phyloP scores from a whole-genome alignment of 53 echinoderm and acorn worm genomes.

The Hippasteria phrygiana region DNA sequence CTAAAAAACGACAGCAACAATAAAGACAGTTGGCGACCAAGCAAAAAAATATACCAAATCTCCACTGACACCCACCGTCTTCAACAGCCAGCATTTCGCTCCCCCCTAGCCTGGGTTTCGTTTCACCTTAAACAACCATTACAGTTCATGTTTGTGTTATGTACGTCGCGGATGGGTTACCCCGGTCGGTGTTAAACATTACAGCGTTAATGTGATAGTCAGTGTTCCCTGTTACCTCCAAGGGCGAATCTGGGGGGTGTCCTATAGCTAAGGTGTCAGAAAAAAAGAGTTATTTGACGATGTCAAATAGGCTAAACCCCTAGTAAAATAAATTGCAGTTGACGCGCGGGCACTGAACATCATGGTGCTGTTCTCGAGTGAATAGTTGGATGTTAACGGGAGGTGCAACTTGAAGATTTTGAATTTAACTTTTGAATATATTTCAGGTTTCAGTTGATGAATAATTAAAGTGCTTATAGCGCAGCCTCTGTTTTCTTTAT shows the following conservation, averaged over 20 bases:
- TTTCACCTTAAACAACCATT: slow-evolving; percentile 8
- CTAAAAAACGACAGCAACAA: no score
- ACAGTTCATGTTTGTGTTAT: slow-evolving; percentile 37
- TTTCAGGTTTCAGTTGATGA: no score
- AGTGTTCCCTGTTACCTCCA: background rate
- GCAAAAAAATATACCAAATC: background rate
- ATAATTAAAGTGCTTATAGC: no score
- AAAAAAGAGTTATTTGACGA: background rate
- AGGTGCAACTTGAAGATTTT: no score
- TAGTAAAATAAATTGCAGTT: no score
- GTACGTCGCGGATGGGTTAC: slow-evolving; percentile 27
- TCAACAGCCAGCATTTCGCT: background rate
- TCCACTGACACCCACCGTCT: no score
- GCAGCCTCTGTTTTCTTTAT: no score
- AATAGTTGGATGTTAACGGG: no score
- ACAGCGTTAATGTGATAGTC: background rate
- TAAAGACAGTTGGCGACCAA: background rate
- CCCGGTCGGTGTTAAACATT: slow-evolving; percentile 21
- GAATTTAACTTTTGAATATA: no score
- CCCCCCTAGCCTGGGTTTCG: slow-evolving; percentile 26
- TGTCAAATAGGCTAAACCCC: no score
- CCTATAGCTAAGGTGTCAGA: background rate
- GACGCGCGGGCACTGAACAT: no score
- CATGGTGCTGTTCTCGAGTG: no score
- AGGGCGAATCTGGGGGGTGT: background rate